Evolutionary conservation across 2,113 vertebrate genomes (phyloP).

Genomic region (Perognathus longimembris): DNA sequence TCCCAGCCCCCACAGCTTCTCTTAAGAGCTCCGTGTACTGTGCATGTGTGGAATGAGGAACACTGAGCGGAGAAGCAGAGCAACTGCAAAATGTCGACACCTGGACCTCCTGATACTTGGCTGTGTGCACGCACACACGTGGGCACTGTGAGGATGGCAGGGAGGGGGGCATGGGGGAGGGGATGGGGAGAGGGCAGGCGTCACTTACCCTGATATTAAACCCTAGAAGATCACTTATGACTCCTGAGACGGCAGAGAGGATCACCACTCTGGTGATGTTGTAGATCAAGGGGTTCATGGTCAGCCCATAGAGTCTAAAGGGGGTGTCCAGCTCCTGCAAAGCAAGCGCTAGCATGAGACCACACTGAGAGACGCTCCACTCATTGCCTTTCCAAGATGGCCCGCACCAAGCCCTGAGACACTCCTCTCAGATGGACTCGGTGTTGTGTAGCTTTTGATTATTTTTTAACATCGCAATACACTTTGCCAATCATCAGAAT

Average conservation of each 20-base stretch:
- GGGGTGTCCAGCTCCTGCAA: constrained; percentile 95
- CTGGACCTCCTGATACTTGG: too few species aligned
- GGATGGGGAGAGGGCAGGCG: too few species aligned
- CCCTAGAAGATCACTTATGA: constrained; percentile 96
- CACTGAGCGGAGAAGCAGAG: neutral
- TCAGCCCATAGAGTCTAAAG: constrained; percentile 96
- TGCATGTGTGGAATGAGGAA: neutral
- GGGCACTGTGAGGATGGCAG: too few species aligned
- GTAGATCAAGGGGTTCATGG: constrained; percentile 97
- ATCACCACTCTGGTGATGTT: constrained; percentile 98
- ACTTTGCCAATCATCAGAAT: neutral
- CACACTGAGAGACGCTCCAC: too few species aligned
- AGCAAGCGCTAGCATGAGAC: constrained; percentile 4
- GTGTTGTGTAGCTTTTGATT: too few species aligned
- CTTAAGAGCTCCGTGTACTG: neutral
- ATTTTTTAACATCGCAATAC: too few species aligned
- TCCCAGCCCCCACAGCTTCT: too few species aligned
- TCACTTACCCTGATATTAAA: constrained; percentile 98
- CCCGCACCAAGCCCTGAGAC: too few species aligned
- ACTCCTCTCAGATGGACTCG: too few species aligned
- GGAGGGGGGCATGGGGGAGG: too few species aligned
- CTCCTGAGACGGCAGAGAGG: constrained; percentile 96
- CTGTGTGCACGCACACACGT: too few species aligned
- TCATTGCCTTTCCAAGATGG: neutral
- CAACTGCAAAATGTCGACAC: too few species aligned